A percentile compares a stretch with the other conserved stretches of the same genome.
phyloP scores from a whole-genome alignment of 2,888 invertebrate species.

The Tinea trinotella region DNA sequence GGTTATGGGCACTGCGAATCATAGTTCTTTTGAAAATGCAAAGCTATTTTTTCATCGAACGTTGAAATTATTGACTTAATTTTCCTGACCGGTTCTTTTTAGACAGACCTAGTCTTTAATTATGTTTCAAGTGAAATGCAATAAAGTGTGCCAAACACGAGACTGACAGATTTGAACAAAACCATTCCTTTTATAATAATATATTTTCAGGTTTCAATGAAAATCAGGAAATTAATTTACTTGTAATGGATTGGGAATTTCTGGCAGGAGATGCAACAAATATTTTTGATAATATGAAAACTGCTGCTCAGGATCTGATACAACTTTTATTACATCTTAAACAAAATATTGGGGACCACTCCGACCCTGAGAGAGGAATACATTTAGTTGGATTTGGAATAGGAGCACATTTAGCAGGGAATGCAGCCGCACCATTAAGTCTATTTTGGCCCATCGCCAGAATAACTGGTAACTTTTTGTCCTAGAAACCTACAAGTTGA shows the following conservation, averaged over 20 bases:
- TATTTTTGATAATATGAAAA: not conserved
- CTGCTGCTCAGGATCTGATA: slow-evolving; percentile 1
- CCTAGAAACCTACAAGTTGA: too few species aligned
- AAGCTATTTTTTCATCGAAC: too few species aligned
- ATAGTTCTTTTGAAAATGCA: too few species aligned
- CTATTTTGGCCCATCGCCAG: slow-evolving; percentile 15
- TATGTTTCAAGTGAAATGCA: too few species aligned
- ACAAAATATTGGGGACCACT: not conserved
- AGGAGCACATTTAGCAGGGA: slow-evolving; percentile 22
- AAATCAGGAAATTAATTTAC: not conserved
- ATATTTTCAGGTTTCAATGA: slow-evolving; percentile 6
- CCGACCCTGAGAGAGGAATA: slow-evolving; percentile 3
- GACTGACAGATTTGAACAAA: too few species aligned
- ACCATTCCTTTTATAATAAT: not conserved
- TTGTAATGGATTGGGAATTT: slow-evolving; percentile 16
- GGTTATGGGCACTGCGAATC: too few species aligned
- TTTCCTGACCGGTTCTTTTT: too few species aligned
- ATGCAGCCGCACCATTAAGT: slow-evolving; percentile 14
- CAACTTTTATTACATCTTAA: not conserved
- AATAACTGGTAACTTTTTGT: slow-evolving; percentile 24
- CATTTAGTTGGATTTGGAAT: slow-evolving; percentile 23
- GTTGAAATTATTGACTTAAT: too few species aligned
- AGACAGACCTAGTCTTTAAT: too few species aligned
- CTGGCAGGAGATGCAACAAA: not conserved
- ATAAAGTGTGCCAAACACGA: too few species aligned